These are phyloP conservation scores for Aricia agestis DNA, from an alignment of 1,140 invertebrate species.

Conservation along the genomic window DNA sequence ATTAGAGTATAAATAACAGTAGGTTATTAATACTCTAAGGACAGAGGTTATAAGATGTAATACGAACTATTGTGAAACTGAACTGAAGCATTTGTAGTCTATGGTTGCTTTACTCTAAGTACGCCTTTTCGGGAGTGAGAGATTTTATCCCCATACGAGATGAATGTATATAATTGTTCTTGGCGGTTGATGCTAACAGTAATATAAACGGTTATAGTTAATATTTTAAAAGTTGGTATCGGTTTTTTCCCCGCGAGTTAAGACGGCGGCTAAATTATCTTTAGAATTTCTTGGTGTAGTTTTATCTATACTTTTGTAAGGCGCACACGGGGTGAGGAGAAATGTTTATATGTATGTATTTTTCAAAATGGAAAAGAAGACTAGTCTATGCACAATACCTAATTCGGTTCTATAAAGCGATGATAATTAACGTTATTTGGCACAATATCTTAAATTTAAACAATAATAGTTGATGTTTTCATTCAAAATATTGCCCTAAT, in stretches of 20 bases:
- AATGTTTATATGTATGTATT: not conserved
- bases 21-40: too few species aligned
- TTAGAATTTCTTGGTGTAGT: not conserved
- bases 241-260: not conserved
- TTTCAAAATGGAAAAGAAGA: not conserved
- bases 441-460: too few species aligned
- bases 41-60: too few species aligned
- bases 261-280: not conserved
- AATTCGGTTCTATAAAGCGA: too few species aligned
- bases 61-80: not conserved
- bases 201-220: not conserved
- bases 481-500: too few species aligned
- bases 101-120: constrained; percentile 1
- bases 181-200: not conserved
- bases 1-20: too few species aligned
- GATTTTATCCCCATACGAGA: constrained; percentile 1
- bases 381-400: not conserved
- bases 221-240: not conserved
- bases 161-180: not conserved
- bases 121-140: constrained; percentile 11
- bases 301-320: not conserved
- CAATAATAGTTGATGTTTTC: too few species aligned
- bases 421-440: too few species aligned
- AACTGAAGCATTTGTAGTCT: not conserved
- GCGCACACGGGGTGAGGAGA: not conserved